A percentile compares a stretch with the other conserved stretches of the same genome.
Conservation (phyloP, 2,797 vertebrate genomes). For the Onychomys leucogaster region DNA sequence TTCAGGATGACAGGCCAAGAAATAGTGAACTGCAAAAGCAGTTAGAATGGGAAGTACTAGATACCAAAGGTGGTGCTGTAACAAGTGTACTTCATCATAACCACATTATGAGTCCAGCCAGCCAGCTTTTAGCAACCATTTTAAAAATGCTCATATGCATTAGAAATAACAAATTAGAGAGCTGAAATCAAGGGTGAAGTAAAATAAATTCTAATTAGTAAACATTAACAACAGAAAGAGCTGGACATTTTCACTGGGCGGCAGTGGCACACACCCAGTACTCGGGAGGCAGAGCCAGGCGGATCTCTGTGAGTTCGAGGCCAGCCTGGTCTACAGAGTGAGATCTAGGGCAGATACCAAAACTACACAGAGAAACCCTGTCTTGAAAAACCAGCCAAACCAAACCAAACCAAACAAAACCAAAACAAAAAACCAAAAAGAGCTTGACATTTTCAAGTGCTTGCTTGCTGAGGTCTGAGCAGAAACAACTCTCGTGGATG, state of each 20-base stretch:
- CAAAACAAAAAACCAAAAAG: not conserved
- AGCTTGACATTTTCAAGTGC: slow-evolving; percentile 30
- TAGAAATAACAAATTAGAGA: slow-evolving; percentile 26
- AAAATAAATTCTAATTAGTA: slow-evolving; percentile 14
- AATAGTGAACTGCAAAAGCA: not conserved
- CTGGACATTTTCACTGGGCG: not conserved
- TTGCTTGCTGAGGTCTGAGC: not conserved
- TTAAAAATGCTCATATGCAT: not conserved
- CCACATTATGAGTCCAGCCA: not conserved
- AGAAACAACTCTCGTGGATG: not conserved
- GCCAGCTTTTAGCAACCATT: not conserved
- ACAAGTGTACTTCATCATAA: not conserved
- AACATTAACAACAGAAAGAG: not conserved
- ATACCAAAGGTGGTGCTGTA: not conserved
- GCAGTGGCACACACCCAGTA: too few relatives aligned
- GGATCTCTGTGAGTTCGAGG: too few relatives aligned
- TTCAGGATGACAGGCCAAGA: not conserved
- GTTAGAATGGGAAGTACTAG: not conserved
- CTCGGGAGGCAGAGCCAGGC: too few relatives aligned
- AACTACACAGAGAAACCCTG: too few relatives aligned
- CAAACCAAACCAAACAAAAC: too few relatives aligned
- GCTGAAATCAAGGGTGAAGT: not conserved
- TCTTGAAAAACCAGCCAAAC: too few relatives aligned
- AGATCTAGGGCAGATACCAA: too few relatives aligned
- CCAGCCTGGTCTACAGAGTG: too few relatives aligned